Evolutionary conservation across 2,888 invertebrate species (phyloP), one percentile per base, ranked within the genome.

Genomic region (Lysandra bellargus): DNA sequence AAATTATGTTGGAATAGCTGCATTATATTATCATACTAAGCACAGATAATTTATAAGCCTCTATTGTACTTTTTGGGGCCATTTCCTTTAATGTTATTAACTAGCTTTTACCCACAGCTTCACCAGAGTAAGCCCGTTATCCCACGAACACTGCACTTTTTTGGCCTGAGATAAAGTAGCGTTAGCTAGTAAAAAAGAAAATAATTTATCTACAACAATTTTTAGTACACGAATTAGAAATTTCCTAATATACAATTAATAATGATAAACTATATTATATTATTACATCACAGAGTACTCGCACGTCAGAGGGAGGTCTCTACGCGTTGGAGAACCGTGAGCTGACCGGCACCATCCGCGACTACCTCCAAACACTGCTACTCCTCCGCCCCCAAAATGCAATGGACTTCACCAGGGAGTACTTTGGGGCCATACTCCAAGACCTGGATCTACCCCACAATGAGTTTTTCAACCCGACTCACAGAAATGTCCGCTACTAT

Each of bases 281-380:
- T 23, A 23, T 23, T 23, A 23, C 23, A 23, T 23, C 23, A 57
- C 86, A 95, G 95, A 91, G 92, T 72, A 86, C 88, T 40, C 89
- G 93, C 49, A 87, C 93, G 30, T 91, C 94, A 44, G 93, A 95
- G 85, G 94, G 95, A 79, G 95, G 91, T 77, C 93, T 95, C n/a
- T 96, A 96, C 87, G 86, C 96, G 78, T 87, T 89, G 1, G 95
- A 96, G 83, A 96, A 95, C 82, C 95, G 95, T 0, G 95, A 95
- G 81, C 88, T 96, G 60, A 94, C 95, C 44, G 90, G 93, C 53
- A 88, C 95, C 23, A 90, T 96, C 14, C 92, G 95, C 0, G 96
- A 96, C 86, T 96, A 96, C 83, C 90, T 96, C 17, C 95, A 96
- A 84, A 91, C 95, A 0, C 88, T 96, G 79, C 89, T 96, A 61